Conservation (phyloP, 2,888 invertebrate genomes). For the Pseudococcus viburni region DNA sequence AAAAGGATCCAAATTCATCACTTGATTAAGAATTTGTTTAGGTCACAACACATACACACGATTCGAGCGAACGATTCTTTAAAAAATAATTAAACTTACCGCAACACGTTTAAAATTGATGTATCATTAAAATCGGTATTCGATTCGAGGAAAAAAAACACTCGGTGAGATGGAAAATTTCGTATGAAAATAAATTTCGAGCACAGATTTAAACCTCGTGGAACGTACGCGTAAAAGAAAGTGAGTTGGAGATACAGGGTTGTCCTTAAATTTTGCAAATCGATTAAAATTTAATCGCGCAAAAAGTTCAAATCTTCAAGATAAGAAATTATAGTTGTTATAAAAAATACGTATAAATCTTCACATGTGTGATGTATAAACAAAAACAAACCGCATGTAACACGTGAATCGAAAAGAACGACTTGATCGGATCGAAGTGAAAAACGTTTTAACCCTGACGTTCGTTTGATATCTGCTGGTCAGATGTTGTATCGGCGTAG, state of each 20-base stretch:
- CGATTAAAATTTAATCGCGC: slow-evolving; percentile 46
- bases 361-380: slow-evolving; percentile 66
- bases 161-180: background rate
- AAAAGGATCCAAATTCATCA: background rate
- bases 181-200: background rate
- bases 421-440: slow-evolving; percentile 10
- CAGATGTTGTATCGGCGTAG: background rate
- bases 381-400: slow-evolving; percentile 66
- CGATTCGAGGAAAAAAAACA: background rate
- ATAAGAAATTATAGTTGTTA: slow-evolving; percentile 66
- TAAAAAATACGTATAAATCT: slow-evolving; percentile 66
- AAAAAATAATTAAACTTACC: slow-evolving; percentile 8
- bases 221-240: background rate
- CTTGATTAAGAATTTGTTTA: background rate
- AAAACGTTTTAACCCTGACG: background rate
- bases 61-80: background rate
- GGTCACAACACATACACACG: background rate
- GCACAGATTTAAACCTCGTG: background rate
- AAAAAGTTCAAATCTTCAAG: slow-evolving; percentile 66
- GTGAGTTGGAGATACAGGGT: background rate
- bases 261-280: slow-evolving; percentile 47
- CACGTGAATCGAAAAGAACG: slow-evolving; percentile 26
- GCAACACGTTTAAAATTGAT: background rate
- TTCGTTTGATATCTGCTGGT: background rate
- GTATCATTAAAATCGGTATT: background rate